These are phyloP conservation scores for Anomalospiza imberbis DNA, from an alignment of 2,797 vertebrate species.

Conservation along the genomic window DNA sequence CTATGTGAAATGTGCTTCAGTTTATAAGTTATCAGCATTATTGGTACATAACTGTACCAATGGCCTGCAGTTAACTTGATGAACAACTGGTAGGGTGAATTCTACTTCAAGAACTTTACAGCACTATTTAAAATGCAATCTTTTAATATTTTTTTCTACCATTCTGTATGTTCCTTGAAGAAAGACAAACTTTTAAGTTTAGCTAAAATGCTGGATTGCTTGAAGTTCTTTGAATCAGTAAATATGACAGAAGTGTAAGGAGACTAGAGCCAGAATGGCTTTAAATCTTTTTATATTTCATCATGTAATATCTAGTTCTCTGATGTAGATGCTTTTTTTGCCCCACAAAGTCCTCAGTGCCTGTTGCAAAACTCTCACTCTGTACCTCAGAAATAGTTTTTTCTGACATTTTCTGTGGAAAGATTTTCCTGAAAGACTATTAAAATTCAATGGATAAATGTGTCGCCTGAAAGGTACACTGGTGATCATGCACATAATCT, in stretches of 20 bases:
- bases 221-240: slow-evolving; percentile 45
- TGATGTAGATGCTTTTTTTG: not conserved
- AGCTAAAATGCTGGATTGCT: slow-evolving; percentile 3
- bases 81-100: not conserved
- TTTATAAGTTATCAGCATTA: not conserved
- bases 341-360: not conserved
- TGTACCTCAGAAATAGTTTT: not conserved
- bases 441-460: not conserved
- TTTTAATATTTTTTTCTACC: not conserved
- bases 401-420: not conserved
- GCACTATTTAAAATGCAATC: not conserved
- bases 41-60: not conserved
- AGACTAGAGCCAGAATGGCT: not conserved
- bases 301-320: not conserved
- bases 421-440: not conserved
- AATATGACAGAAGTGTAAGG: slow-evolving; percentile 42
- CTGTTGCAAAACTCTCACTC: not conserved
- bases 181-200: slow-evolving; percentile 40
- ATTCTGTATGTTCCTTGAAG: slow-evolving; percentile 34
- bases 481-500: not conserved
- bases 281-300: slow-evolving; percentile 31
- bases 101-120: not conserved
- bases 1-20: not conserved
- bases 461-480: not conserved
- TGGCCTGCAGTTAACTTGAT: not conserved